Conservation (phyloP, 2,888 invertebrate genomes). For the Diarsia mendica region DNA sequence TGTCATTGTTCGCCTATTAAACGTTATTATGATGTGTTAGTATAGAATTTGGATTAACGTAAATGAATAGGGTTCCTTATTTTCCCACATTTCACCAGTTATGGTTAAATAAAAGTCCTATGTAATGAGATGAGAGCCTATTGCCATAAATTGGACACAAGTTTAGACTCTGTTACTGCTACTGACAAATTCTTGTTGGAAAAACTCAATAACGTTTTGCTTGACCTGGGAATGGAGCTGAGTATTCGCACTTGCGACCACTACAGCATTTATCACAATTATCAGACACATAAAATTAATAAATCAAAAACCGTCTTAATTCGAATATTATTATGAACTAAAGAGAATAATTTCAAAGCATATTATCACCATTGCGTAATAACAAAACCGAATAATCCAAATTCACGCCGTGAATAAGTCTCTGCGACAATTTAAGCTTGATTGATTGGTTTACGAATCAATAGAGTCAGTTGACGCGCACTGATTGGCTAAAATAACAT, state of each 20-base stretch:
- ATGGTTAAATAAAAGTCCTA: no score
- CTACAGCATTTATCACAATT: no score
- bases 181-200: no score
- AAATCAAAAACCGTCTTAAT: neutral
- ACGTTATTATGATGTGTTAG: neutral
- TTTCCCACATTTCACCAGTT: neutral
- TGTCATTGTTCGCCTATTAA: neutral
- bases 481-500: conserved; percentile 57
- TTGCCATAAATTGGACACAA: no score
- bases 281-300: neutral
- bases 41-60: neutral
- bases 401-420: conserved; percentile 6
- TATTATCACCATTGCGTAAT: neutral
- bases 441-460: conserved; percentile 55
- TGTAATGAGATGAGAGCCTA: no score
- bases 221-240: no score
- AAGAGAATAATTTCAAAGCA: no score
- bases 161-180: no score
- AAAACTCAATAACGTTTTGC: no score
- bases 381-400: conserved; percentile 26
- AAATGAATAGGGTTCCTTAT: neutral
- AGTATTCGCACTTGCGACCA: no score
- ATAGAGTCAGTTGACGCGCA: conserved; percentile 26
- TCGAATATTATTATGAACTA: neutral
- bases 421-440: conserved; percentile 21